Base-by-base conservation (phyloP, 1,140 invertebrate genomes). In the Tyrophagus putrescentiae region DNA sequence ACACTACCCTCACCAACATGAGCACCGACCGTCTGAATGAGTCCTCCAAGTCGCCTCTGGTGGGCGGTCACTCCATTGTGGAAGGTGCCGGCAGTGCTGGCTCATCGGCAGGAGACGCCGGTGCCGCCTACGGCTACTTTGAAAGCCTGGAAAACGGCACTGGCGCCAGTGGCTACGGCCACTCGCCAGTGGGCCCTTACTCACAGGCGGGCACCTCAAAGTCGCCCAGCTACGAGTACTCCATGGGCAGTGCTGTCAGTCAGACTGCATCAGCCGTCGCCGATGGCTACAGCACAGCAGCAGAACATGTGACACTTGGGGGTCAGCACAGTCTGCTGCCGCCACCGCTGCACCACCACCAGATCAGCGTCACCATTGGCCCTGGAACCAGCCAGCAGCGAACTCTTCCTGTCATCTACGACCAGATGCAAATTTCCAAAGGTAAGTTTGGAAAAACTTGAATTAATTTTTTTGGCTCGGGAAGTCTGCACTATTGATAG, bases 381-480 rank as follows among this genome's bases (percentile, higher is more conserved):
- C 13, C 52, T 2, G 25, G 25, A 21, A 54, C 52, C 16, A 27
- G n/a, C 9, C 52, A 54, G 9, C 52, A 13, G 39, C 52, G 25
- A 54, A 54, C 52, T 21, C 25, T 54, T 13, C 52, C 52, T 16
- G 52, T 54, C 13, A 54, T 54, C 27, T 3, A 54, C 27, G 52
- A 54, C 27, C 16, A 21, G 6, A 48, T 48, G 18, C 6, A 9
- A 53, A 29, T 27, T 16, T 6, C 6, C 50, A 27, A 27, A 54
- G 25, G 52, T 54, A 28, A 16, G 5, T 50, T 13, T 3, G 9
- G 13, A 16, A n/a, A n/a, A n/a, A n/a, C 13, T 50, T 50, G 45
- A 28, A 28, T 13, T 50, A 11, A 5, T 6, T 45, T 5, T 45
- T 45, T 11, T 45, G 5, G 21, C 32, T 50, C 11, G 31, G n/a